Evolutionary conservation across 2,113 vertebrate species (phyloP), one percentile per base, ranked within the genome.

Genomic region (Cranoglanis bouderius): DNA sequence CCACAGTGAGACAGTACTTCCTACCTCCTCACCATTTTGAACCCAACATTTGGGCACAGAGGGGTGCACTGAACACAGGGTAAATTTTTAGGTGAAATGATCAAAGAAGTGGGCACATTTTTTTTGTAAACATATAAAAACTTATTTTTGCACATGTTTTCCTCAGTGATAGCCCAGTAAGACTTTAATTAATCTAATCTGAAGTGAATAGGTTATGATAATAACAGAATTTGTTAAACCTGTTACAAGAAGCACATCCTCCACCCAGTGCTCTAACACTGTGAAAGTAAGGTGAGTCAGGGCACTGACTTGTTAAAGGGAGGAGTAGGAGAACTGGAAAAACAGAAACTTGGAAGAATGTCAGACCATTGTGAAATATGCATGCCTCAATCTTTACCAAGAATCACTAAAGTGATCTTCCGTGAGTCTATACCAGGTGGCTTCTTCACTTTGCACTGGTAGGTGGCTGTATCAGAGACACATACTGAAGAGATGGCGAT

Each of bases 371-470:
- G 6, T 46, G 40, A 88, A 70, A 82, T 86, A 90, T 18, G 38
- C 24, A 84, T 24, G 77, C n/a, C 65, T 85, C 74, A 12, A 1
- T 92, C 19, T 95, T 93, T 94, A 99, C 97, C 97, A 95, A 96
- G 92, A 38, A 99, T 97, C 0, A 95, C 94, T 86, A 99, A 90
- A 0, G 97, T 96, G 90, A 98, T 94, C 91, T 97, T 97, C 38
- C 96, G 93, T 32, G 92, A 96, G 86, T 97, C 97, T 6, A 96
- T 94, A 4, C 96, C 96, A 0, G 97, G 98, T 16, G 96, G 92
- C 91, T 97, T 99, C 95, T 97, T 98, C 84, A 99, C 97, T 85
- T 97, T 97, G 80, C 98, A 99, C 94, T 97, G 96, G 72, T 98
- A 99, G n/a, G 97, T 98, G 51, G 93, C 96, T 0, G 96, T 97